phyloP scores from a whole-genome alignment of 2,888 invertebrate genomes.

The Megamerina dolium region DNA sequence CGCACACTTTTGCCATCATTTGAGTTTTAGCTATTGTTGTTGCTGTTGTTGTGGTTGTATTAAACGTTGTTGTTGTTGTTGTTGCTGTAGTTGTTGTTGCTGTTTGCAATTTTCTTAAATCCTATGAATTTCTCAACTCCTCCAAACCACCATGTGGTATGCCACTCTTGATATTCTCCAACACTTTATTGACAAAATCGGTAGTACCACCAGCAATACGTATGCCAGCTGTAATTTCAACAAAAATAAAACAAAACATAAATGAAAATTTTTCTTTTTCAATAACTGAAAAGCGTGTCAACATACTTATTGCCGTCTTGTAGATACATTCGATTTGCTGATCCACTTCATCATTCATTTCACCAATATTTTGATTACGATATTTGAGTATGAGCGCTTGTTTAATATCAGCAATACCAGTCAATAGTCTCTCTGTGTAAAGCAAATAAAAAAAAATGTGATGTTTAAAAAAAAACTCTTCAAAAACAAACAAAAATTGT shows the following conservation, averaged over 20 bases:
- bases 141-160: constrained; percentile 71
- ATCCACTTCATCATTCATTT: constrained; percentile 57
- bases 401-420: constrained; percentile 71
- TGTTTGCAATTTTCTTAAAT: background rate
- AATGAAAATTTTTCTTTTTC: constrained; percentile 4
- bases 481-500: constrained; percentile 1
- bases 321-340: constrained; percentile 64
- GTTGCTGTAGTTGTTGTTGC: background rate
- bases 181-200: constrained; percentile 87
- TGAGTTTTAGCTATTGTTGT: too few relatives aligned
- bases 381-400: constrained; percentile 63
- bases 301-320: constrained; percentile 38
- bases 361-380: constrained; percentile 41
- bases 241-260: background rate
- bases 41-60: too few relatives aligned
- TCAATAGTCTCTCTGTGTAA: constrained; percentile 67
- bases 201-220: constrained; percentile 88
- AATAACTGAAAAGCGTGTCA: constrained; percentile 3
- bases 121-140: constrained; percentile 56
- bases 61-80: background rate
- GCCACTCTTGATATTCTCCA: constrained; percentile 80
- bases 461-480: background rate
- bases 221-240: constrained; percentile 56
- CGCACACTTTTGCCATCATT: too few relatives aligned
- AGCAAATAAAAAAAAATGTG: constrained; percentile 9